phyloP scores from a whole-genome alignment of 2,797 vertebrate species.

The Sebastolobus alascanus region DNA sequence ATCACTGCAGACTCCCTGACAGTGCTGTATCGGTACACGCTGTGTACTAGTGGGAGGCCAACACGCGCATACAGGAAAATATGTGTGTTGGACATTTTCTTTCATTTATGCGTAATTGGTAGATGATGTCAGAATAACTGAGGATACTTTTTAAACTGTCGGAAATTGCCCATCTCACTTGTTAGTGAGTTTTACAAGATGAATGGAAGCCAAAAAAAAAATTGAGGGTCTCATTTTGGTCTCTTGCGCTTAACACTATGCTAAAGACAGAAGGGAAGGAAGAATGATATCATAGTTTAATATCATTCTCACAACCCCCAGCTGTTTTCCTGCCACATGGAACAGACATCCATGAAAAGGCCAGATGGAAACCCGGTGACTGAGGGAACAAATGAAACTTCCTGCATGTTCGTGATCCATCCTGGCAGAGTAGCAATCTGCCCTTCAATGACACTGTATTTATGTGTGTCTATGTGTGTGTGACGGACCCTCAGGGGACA shows the following conservation, averaged over 20 bases:
- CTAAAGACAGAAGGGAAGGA: conserved; percentile 36
- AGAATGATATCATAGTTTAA: conserved; percentile 43
- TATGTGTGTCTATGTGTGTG: conserved; percentile 12
- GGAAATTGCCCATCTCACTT: neutral
- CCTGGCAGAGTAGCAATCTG: conserved; percentile 43
- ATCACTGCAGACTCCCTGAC: conserved; percentile 61
- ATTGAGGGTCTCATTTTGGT: neutral
- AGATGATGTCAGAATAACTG: conserved; percentile 9
- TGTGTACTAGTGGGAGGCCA: conserved; percentile 24
- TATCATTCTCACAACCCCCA: conserved; percentile 54
- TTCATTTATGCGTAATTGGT: neutral
- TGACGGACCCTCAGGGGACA: neutral
- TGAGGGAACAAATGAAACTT: conserved; percentile 55
- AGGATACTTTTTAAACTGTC: neutral
- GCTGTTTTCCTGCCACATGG: conserved; percentile 62
- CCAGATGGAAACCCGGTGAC: conserved; percentile 67
- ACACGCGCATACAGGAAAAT: conserved; percentile 7
- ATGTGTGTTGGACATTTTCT: neutral
- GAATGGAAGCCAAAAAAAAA: neutral
- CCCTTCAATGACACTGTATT: conserved; percentile 33
- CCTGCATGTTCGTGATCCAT: conserved; percentile 49
- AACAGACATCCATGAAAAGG: conserved; percentile 58
- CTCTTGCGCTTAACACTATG: neutral
- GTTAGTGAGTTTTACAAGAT: neutral
- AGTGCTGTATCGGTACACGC: conserved; percentile 45